These are phyloP conservation scores for Drosophila affinis DNA, from an alignment of 2,888 invertebrate species.

Conservation along the genomic window DNA sequence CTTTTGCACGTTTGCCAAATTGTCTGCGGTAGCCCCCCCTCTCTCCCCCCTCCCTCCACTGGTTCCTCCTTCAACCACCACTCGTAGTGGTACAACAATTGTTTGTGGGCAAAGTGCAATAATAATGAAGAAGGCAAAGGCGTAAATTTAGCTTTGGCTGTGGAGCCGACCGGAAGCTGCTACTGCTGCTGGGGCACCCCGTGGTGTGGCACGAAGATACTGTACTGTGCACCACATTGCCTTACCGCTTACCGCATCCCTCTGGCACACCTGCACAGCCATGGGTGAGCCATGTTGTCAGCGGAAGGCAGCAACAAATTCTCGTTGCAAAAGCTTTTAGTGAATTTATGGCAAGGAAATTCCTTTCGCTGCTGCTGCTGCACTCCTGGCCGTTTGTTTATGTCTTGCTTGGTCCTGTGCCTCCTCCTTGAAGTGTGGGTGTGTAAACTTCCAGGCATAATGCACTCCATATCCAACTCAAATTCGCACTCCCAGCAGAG, in stretches of 20 bases:
- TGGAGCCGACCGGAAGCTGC: conserved; percentile 25
- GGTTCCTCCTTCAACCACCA: neutral
- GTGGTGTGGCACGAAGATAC: conserved; percentile 25
- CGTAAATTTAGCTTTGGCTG: conserved; percentile 78
- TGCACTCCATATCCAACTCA: conserved; percentile 53
- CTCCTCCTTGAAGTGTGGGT: conserved; percentile 23
- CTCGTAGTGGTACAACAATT: conserved; percentile 22
- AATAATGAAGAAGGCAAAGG: conserved; percentile 79
- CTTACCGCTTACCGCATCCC: conserved; percentile 14
- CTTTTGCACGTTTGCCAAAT: conserved; percentile 81
- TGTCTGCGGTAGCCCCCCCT: conserved; percentile 69
- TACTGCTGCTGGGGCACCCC: conserved; percentile 23
- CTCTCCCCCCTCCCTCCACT: too few relatives aligned
- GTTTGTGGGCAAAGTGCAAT: conserved; percentile 68
- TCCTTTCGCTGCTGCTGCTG: conserved; percentile 53
- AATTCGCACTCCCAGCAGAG: conserved; percentile 17
- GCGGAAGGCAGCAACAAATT: conserved; percentile 80
- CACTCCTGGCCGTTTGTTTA: conserved; percentile 64
- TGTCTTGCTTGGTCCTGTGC: conserved; percentile 49
- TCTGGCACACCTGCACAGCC: conserved; percentile 28
- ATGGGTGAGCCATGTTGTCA: conserved; percentile 78
- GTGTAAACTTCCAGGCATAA: conserved; percentile 50
- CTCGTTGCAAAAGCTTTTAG: conserved; percentile 78
- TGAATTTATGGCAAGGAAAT: conserved; percentile 79
- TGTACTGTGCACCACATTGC: conserved; percentile 23